Percentiles rank a stretch among this genome's conserved stretches.
Evolutionary conservation across 1,140 invertebrate species (phyloP).

Genomic region (Harpegnathos saltator): DNA sequence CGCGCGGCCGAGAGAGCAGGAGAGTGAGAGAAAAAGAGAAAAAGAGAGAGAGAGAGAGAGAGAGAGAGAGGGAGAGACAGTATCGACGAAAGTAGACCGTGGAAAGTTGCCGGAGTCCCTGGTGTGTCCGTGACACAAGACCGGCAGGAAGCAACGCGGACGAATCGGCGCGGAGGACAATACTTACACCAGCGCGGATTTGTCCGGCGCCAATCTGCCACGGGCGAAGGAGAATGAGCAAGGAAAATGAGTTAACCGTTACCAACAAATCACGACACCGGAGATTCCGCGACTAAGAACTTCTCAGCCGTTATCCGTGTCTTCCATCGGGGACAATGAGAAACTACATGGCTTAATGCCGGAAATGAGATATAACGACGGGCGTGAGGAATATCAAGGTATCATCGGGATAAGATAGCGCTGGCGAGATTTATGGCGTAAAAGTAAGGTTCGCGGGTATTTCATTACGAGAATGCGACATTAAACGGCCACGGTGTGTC

Average conservation of each 20-base stretch:
- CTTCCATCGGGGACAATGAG: conserved; percentile 13
- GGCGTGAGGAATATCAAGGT: background rate
- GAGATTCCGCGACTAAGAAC: conserved; percentile 68
- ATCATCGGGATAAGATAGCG: background rate
- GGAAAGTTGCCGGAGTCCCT: conserved; percentile 38
- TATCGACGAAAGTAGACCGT: conserved; percentile 62
- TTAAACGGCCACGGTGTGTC: too few species aligned
- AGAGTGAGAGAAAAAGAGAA: too few species aligned
- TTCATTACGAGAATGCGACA: background rate
- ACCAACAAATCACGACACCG: conserved; percentile 71
- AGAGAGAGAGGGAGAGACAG: too few species aligned
- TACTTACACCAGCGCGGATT: conserved; percentile 59
- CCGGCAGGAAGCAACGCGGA: conserved; percentile 5
- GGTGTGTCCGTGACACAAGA: conserved; percentile 37
- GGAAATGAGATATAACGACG: conserved; percentile 7
- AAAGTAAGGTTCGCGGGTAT: background rate
- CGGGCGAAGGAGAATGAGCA: conserved; percentile 39
- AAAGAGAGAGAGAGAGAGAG: too few species aligned
- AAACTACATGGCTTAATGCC: conserved; percentile 5
- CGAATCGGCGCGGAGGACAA: conserved; percentile 56
- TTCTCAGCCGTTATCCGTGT: conserved; percentile 11
- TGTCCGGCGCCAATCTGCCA: conserved; percentile 62
- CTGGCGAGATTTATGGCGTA: background rate
- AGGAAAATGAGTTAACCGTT: conserved; percentile 76
- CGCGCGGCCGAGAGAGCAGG: conserved; percentile 7